Base-by-base conservation (phyloP, 2,888 invertebrate genomes). In the Ligdia adustata region DNA sequence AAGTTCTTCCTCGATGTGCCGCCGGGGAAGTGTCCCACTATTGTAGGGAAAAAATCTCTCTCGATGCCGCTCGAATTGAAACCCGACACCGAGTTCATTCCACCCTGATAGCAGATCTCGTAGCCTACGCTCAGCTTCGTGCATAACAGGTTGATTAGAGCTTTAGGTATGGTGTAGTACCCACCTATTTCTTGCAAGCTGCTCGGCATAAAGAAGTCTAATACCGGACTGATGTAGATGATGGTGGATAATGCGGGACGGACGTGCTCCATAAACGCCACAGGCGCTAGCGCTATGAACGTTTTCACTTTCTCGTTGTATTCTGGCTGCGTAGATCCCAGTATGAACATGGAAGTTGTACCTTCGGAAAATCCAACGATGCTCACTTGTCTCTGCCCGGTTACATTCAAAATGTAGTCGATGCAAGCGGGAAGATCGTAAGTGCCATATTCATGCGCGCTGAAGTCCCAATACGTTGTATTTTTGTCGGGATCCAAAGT, bases 321-420 rank as follows among this genome's bases (percentile, higher is more conserved):
- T 35, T 91, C 91, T 0, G 92, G 91, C 9, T 68, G 64, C 14
- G 80, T 75, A 0, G 91, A 82, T 0, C 82, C 75, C 68, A 92
- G 77, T 0, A 92, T 85, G 55, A 82, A 92, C 54, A 91, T 91
- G 5, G 75, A 59, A 0, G 92, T 91, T 0, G 92, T 91, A 0
- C 95, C 95, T 66, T 90, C 83, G 0, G 94, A 95, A 67, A 94
- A 94, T 0, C 94, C 95, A 9, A 93, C 72, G 64, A 93, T 92
- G 49, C 90, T 91, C 0, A 95, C 46, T 32, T 91, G 74, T 1
- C 81, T 50, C 18, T 88, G 79, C 0, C 88, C 83, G 0, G 94
- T 93, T 1, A 50, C 28, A 0, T 57, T 37, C 4, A 76, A 32
- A 4, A 76, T 49, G 12, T 52, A 64, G 37, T 80, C 75, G 2